Percentiles rank a stretch among this genome's conserved stretches.
Conservation (phyloP, 1,140 invertebrate genomes). For the Macrobrachium rosenbergii region DNA sequence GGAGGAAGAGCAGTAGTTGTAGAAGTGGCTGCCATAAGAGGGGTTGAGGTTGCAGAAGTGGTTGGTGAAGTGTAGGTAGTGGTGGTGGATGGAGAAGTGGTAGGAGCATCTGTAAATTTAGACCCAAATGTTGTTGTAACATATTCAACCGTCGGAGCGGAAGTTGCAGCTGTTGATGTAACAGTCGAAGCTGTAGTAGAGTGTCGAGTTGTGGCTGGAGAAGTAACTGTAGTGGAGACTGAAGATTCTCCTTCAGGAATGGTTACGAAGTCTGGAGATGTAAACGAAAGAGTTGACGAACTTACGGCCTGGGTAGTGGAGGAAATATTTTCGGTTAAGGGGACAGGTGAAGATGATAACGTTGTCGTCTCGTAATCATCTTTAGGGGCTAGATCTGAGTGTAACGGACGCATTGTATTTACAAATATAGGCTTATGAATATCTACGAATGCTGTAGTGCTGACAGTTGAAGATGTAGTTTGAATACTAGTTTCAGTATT, state of each 20-base stretch:
- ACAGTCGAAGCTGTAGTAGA: not conserved
- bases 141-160: not conserved
- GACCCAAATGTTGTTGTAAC: not conserved
- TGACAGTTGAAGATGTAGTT: no score
- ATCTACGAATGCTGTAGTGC: no score
- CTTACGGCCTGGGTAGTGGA: no score
- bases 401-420: no score
- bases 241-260: not conserved
- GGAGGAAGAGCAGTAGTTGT: conserved; percentile 4
- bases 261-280: not conserved
- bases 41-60: not conserved
- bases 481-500: no score
- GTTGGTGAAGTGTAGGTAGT: conserved; percentile 1
- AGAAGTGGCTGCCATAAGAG: not conserved
- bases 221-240: not conserved
- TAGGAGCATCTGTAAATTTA: not conserved
- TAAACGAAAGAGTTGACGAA: no score
- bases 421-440: no score
- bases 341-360: no score
- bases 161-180: not conserved
- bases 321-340: no score
- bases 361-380: no score
- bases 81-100: not conserved
- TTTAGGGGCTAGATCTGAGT: no score
- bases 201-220: not conserved